phyloP scores from a whole-genome alignment of 1,140 invertebrate species.

The Xylocopa sonorina region DNA sequence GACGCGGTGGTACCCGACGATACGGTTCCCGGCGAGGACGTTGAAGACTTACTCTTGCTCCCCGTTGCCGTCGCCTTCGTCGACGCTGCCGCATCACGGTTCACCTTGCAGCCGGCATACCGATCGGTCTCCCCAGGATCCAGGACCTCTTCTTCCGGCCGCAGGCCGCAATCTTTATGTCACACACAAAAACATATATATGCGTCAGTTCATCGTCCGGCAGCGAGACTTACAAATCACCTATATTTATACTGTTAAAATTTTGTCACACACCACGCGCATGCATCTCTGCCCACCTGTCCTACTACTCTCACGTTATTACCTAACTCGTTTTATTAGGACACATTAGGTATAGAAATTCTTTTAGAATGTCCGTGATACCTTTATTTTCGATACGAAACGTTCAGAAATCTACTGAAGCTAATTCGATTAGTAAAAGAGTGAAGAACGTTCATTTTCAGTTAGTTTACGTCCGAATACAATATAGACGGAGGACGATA shows the following conservation, averaged over 20 bases:
- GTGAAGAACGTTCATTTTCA: too few relatives aligned
- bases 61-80: conserved; percentile 63
- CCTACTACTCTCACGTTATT: too few relatives aligned
- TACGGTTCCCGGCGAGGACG: neutral
- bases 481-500: too few relatives aligned
- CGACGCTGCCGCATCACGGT: conserved; percentile 62
- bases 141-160: conserved; percentile 72
- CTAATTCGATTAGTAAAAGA: too few relatives aligned
- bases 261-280: conserved; percentile 41
- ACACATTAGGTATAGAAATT: neutral
- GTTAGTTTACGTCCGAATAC: too few relatives aligned
- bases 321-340: neutral
- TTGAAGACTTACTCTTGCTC: neutral
- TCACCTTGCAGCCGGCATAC: conserved; percentile 51
- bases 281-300: conserved; percentile 34
- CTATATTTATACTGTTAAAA: conserved; percentile 37
- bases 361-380: neutral
- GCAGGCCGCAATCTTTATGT: conserved; percentile 76
- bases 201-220: conserved; percentile 50
- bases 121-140: conserved; percentile 71
- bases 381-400: too few relatives aligned
- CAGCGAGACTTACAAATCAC: neutral
- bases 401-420: too few relatives aligned
- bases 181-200: conserved; percentile 73
- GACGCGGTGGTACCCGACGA: conserved; percentile 56